Evolutionary conservation across 2,888 invertebrate species (phyloP).

Genomic region (Agonopterix alstromeriana): DNA sequence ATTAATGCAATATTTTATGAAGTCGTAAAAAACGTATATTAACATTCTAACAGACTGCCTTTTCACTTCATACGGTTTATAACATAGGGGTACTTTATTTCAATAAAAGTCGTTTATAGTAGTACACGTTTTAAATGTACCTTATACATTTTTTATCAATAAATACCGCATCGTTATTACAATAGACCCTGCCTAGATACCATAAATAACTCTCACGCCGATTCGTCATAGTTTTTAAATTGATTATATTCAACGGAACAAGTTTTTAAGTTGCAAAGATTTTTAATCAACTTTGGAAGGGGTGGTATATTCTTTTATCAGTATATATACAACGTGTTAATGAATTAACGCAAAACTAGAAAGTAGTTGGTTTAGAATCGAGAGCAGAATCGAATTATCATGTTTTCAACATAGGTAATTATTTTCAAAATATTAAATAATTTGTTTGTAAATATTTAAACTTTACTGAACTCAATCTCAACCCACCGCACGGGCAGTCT

Average conservation of each 20-base stretch:
- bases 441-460: too few species aligned
- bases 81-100: conserved; percentile 54
- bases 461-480: too few species aligned
- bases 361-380: too few species aligned
- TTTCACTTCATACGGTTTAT: conserved; percentile 23
- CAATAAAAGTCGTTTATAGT: conserved; percentile 32
- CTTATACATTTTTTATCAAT: conserved; percentile 52
- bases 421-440: too few species aligned
- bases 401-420: too few species aligned
- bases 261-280: conserved; percentile 21
- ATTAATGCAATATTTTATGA: not conserved
- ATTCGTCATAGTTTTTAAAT: conserved; percentile 64
- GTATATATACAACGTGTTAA: not conserved
- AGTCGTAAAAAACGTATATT: conserved; percentile 3
- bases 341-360: too few species aligned
- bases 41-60: conserved; percentile 1
- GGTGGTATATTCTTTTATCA: conserved; percentile 15
- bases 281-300: conserved; percentile 16
- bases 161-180: conserved; percentile 27
- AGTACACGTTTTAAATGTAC: conserved; percentile 32
- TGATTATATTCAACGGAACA: conserved; percentile 43
- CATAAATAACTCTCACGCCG: conserved; percentile 48
- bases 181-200: conserved; percentile 29
- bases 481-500: too few species aligned
- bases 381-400: too few species aligned